These are phyloP conservation scores for Taeniopygia guttata DNA, from an alignment of 2,797 vertebrate species.

Conservation along the genomic window DNA sequence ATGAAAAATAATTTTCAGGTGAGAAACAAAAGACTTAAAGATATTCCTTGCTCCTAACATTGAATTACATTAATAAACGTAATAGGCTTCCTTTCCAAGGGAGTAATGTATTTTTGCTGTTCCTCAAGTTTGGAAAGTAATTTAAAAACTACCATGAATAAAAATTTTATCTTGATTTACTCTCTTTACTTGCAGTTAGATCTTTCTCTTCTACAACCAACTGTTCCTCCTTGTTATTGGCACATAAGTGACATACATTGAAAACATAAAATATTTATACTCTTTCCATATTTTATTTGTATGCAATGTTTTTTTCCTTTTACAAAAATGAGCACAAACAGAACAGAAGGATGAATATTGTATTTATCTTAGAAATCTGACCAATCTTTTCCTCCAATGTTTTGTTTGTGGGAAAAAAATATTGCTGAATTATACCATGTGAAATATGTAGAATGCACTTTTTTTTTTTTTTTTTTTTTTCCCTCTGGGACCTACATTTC, in stretches of 20 bases:
- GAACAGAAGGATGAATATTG: not conserved
- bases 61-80: not conserved
- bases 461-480: not conserved
- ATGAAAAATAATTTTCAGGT: constrained; percentile 9
- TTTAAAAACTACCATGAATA: not conserved
- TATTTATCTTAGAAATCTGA: not conserved
- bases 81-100: not conserved
- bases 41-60: not conserved
- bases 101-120: not conserved
- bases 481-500: not conserved
- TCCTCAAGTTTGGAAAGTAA: not conserved
- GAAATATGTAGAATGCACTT: not conserved
- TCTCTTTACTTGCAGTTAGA: not conserved
- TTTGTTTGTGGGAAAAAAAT: not conserved
- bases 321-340: not conserved
- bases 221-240: not conserved
- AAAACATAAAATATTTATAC: not conserved
- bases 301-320: not conserved
- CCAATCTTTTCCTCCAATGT: not conserved
- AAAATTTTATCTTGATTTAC: not conserved
- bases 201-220: not conserved
- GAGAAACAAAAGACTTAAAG: constrained; percentile 21
- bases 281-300: not conserved
- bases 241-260: not conserved
- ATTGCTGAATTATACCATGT: not conserved